phyloP scores from a whole-genome alignment of 2,888 invertebrate species.

The Syrista parreyssii region DNA sequence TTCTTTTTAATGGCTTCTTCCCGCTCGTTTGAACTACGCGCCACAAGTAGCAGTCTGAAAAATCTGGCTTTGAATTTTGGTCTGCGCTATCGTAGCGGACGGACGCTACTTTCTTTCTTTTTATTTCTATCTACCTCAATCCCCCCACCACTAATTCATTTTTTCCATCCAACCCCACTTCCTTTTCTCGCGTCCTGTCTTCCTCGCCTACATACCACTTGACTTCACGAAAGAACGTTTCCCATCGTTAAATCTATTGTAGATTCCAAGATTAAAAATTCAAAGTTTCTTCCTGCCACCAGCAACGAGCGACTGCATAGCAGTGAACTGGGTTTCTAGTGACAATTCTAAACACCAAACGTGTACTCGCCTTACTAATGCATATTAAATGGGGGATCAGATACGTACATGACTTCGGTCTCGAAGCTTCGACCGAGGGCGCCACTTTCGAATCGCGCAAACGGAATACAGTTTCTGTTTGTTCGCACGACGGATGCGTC shows the following conservation, averaged over 20 bases:
- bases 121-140: neutral
- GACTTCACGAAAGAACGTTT: neutral
- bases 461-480: neutral
- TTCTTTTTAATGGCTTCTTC: slow-evolving; percentile 12
- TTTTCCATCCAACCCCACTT: neutral
- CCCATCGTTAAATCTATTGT: neutral
- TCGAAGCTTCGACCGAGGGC: neutral
- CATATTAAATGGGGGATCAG: neutral
- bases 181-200: neutral
- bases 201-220: neutral
- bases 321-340: neutral
- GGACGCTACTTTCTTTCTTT: neutral
- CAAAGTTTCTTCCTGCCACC: neutral
- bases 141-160: neutral
- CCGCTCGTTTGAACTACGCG: slow-evolving; percentile 11
- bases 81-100: neutral
- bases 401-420: neutral
- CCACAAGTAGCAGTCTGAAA: slow-evolving; percentile 36
- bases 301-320: neutral
- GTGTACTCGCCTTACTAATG: neutral
- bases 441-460: neutral
- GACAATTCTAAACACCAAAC: neutral
- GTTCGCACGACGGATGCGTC: neutral
- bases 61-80: slow-evolving; percentile 27
- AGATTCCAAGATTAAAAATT: neutral